Evolutionary conservation across 92 coral and sea anemone species (phyloP).

Genomic region (Scolanthus callimorphus): DNA sequence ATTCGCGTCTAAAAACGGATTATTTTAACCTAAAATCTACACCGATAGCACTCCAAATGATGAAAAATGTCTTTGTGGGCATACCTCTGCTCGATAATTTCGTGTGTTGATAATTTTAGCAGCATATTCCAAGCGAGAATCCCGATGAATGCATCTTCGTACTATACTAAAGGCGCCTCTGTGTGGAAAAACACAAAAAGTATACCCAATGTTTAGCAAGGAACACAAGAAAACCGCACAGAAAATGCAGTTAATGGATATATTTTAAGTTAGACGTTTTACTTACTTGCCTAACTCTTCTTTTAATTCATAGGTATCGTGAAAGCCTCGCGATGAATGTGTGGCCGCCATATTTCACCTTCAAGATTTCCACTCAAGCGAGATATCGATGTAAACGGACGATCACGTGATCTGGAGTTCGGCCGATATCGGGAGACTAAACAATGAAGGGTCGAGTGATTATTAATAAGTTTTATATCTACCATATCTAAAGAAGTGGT

Average conservation of each 20-base stretch:
- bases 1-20: too few relatives aligned
- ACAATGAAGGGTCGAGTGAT: too few relatives aligned
- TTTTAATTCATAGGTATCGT: constrained; percentile 93
- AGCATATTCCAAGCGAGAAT: constrained; percentile 87
- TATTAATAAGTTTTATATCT: too few relatives aligned
- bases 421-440: too few relatives aligned
- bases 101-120: constrained; percentile 99
- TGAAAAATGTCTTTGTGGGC: too few relatives aligned
- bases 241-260: background rate
- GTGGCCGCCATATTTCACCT: constrained; percentile 84
- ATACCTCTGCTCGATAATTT: constrained; percentile 95
- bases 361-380: constrained; percentile 1
- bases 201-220: constrained; percentile 5
- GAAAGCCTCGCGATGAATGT: constrained; percentile 56
- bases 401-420: constrained; percentile 29
- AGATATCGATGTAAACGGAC: constrained; percentile 10
- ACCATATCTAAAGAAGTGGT: too few relatives aligned
- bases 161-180: constrained; percentile 99
- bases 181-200: constrained; percentile 27
- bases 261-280: constrained; percentile 1
- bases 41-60: too few relatives aligned
- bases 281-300: constrained; percentile 99
- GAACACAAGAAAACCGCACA: constrained; percentile 2
- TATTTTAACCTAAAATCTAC: too few relatives aligned
- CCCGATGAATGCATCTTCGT: constrained; percentile 92